Evolutionary conservation across 2,797 vertebrate genomes (phyloP).

Genomic region (Heliangelus exortis): DNA sequence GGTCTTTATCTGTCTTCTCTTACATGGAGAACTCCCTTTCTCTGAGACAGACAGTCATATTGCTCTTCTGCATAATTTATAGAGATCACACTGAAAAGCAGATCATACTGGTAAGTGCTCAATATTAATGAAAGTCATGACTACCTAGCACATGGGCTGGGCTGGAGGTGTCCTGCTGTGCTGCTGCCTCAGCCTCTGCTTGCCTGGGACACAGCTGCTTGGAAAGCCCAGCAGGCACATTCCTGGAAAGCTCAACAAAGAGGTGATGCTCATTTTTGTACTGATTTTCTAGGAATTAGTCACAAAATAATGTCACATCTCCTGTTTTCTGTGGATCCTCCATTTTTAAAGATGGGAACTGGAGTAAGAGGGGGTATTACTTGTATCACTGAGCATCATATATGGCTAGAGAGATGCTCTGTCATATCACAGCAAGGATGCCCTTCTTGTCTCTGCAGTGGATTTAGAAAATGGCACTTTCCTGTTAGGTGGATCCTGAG

Average conservation of each 20-base stretch:
- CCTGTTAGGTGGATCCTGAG: not conserved
- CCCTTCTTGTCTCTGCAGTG: not conserved
- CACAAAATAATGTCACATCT: not conserved
- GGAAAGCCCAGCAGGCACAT: not conserved
- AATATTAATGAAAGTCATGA: not conserved
- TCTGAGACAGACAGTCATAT: not conserved
- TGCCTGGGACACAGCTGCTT: not conserved
- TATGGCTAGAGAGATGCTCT: not conserved
- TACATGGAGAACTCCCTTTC: not conserved
- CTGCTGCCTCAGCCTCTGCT: not conserved
- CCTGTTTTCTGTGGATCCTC: not conserved
- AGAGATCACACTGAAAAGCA: not conserved
- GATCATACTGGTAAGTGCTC: not conserved
- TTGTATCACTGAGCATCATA: not conserved
- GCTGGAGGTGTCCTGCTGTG: not conserved
- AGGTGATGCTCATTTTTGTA: not conserved
- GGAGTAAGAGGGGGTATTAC: not conserved
- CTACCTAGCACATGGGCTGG: not conserved
- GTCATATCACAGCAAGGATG: not conserved
- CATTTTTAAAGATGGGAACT: not conserved
- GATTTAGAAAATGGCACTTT: not conserved
- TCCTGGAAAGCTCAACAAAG: not conserved
- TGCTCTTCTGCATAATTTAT: slow-evolving; percentile 22
- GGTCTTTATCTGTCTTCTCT: not conserved
- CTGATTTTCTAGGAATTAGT: not conserved